Evolutionary conservation across 2,797 vertebrate species (phyloP), one percentile per base, ranked within the genome.

Genomic region (Aplochiton taeniatus): DNA sequence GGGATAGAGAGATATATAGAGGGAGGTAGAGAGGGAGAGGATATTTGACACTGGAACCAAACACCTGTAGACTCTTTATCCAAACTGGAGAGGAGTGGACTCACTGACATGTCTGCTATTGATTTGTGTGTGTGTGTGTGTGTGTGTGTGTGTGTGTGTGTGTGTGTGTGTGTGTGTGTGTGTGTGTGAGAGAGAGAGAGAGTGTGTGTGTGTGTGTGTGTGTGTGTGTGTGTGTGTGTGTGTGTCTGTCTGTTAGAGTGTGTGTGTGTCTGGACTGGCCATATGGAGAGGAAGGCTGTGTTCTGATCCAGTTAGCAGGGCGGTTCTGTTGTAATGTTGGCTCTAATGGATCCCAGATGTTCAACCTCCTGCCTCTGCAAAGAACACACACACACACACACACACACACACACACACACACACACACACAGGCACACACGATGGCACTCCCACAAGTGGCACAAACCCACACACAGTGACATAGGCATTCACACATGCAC

Each of bases 381-480:
- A 73, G 64, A 68, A 65, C 68, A 69, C 76, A 78, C 79, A 54
- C 52, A 76, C 81, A 66, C 9, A 8, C 47, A 3, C 45, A 42
- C 31, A 41, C 18, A 20, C 60, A 49, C 19, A 19, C 47, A 50
- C 50, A 69, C 53, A 68, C 42, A 58, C 10, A 31, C 43, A 57
- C 43, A 55, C 47, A 52, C 43, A 54, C 51, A 19, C 51, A 63
- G 19, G 20, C 62, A 72, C 43, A 62, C 55, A 58, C 6, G 5
- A 18, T 19, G 13, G 18, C 53, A 20, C 53, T 20, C 14, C 59
- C 18, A 31, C 31, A 31, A 31, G 6, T 31, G 6, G 31, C 47
- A 52, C 43, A 54, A 41, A 19, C 51, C 52, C 10, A 62, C 8
- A 11, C 42, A 19, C 31, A 58, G 48, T 60, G 49, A 51, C 41